A percentile compares a stretch with the other conserved stretches of the same genome.
phyloP scores from a whole-genome alignment of 2,797 vertebrate species.

The Artibeus jamaicensis region DNA sequence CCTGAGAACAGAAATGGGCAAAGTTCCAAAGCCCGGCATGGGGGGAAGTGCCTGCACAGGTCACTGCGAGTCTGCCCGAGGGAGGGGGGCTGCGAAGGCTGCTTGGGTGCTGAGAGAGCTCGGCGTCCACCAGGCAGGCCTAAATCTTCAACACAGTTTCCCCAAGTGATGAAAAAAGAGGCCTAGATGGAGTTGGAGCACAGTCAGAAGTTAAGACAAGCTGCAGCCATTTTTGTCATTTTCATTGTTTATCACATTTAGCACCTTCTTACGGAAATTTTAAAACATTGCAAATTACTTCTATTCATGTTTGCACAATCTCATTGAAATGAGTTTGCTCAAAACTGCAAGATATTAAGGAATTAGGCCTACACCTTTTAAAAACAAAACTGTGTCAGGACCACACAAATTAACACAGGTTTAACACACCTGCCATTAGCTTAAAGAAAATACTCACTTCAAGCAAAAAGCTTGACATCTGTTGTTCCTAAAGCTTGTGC shows the following conservation, averaged over 20 bases:
- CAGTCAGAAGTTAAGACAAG: neutral
- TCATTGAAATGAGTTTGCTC: constrained; percentile 4
- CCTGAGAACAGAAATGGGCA: neutral
- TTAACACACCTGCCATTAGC: neutral
- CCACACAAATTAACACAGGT: neutral
- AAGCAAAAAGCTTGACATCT: constrained; percentile 37
- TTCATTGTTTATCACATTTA: neutral
- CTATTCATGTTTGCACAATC: neutral
- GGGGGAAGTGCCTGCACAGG: neutral
- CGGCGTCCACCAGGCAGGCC: neutral
- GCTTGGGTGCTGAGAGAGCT: neutral
- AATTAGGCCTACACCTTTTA: neutral
- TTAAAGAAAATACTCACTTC: neutral
- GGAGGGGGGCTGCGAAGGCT: neutral
- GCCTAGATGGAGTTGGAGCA: neutral
- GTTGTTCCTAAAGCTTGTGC: neutral
- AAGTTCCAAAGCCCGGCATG: neutral
- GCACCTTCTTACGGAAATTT: neutral
- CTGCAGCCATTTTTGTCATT: neutral
- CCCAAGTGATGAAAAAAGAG: neutral
- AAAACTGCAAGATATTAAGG: neutral
- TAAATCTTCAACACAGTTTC: neutral
- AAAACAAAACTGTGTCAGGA: neutral
- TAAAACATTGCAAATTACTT: neutral
- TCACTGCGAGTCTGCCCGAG: neutral